Base-by-base conservation (phyloP, 1,140 invertebrate genomes). In the Aphelinus atriplicis region DNA sequence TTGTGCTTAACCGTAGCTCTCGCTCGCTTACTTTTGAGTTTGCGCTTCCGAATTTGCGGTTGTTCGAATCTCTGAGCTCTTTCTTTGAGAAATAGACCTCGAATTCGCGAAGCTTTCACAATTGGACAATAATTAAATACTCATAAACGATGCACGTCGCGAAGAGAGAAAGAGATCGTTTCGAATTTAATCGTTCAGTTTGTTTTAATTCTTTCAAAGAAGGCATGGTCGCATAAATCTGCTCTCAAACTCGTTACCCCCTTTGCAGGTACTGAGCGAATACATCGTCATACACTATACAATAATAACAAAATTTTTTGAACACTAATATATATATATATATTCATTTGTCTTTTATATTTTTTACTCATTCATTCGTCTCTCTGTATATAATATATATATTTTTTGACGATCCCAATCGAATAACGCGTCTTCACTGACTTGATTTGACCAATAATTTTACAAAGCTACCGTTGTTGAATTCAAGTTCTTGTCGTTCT, bases 251-350 rank as follows among this genome's bases (percentile, higher is more conserved):
- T 81, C 77, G 71, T 80, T 75, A 78, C 79, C 80, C 71, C 79
- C 76, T 79, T 80, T 76, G 76, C 81, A 82, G 81, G 81, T 81
- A 84, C 77, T 80, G 78, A 79, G 78, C 80, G 79, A 79, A 78
- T 80, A 81, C 78, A 76, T 83, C 76, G 79, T 82, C 80, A 82
- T 71, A 73, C 78, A 83, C 79, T 83, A 82, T 85, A 85, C 80
- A 86, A 82, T 82, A 85, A 85, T 83, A 86, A 86, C 81, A 86
- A 86, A 87, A 84, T 78, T 79, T 78, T 80, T 83, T 78, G 80
- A 86, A 83, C 81, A 84, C 84, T 79, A 81, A 82, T 61, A 69
- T 64, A 76, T 75, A 76, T 67, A 71, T 70, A 65, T 67, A 60
- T 64, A 74, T 62, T 58, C 58, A 7, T 61, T 56, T 58, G 10